Evolutionary conservation across 2,797 vertebrate species (phyloP).

Genomic region (Leptoclinus maculatus): DNA sequence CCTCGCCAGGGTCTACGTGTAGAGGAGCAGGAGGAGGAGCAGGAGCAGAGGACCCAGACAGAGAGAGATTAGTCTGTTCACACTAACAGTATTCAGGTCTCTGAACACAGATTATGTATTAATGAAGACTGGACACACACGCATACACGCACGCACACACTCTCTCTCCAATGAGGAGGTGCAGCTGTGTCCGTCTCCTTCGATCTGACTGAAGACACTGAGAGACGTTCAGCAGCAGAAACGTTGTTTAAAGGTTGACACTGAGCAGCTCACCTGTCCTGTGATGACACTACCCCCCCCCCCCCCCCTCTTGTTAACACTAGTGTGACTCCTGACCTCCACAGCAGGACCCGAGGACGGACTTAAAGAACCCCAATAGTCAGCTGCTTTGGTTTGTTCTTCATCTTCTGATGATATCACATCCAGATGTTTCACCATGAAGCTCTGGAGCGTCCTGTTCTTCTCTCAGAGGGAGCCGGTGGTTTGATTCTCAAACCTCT

Average conservation of each 20-base stretch:
- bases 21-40: slow-evolving; percentile 60
- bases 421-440: neutral
- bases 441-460: too few species aligned
- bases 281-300: slow-evolving; percentile 8
- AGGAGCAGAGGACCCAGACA: slow-evolving; percentile 47
- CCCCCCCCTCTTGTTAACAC: slow-evolving; percentile 10
- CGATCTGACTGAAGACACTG: slow-evolving; percentile 16
- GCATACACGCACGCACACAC: neutral
- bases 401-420: neutral
- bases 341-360: neutral
- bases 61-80: slow-evolving; percentile 21
- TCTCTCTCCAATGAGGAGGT: neutral
- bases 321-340: neutral
- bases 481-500: too few species aligned
- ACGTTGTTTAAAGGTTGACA: slow-evolving; percentile 19
- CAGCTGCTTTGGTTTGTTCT: neutral
- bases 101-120: slow-evolving; percentile 51
- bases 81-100: slow-evolving; percentile 53
- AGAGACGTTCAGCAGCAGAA: slow-evolving; percentile 32
- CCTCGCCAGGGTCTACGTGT: slow-evolving; percentile 98
- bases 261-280: slow-evolving; percentile 39
- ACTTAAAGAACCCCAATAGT: slow-evolving; percentile 30
- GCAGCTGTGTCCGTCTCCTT: neutral
- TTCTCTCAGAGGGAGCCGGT: too few species aligned
- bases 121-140: slow-evolving; percentile 18